Percentiles rank a stretch among this genome's conserved stretches.
Evolutionary conservation across 2,113 vertebrate genomes (phyloP).

Genomic region (Redunca redunca): DNA sequence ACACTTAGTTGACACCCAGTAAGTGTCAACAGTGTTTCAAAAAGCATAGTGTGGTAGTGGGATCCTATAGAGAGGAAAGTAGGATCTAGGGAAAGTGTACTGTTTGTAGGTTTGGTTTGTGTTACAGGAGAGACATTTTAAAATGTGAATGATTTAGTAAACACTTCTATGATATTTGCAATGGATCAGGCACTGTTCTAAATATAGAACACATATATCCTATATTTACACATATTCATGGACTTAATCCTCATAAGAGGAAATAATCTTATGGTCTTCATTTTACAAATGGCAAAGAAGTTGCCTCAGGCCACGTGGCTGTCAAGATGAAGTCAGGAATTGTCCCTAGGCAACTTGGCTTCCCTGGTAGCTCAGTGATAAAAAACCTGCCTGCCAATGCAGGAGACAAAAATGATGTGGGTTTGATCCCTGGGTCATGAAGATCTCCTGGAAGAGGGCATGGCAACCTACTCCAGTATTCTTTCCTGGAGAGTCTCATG

Average conservation of each 20-base stretch:
- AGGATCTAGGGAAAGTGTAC: neutral
- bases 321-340: neutral
- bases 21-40: neutral
- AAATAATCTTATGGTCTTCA: neutral
- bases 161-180: neutral
- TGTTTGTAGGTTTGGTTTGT: neutral
- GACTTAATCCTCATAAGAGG: neutral
- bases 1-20: neutral
- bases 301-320: neutral
- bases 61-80: neutral
- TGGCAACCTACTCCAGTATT: neutral
- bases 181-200: neutral
- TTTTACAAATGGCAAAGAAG: neutral
- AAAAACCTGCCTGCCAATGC: neutral
- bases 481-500: neutral
- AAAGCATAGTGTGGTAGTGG: neutral
- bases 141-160: neutral
- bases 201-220: neutral
- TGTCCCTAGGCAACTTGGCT: neutral
- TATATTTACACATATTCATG: neutral
- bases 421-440: neutral
- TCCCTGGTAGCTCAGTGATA: neutral
- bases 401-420: neutral
- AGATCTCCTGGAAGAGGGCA: neutral
- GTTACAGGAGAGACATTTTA: neutral